Evolutionary conservation across 2,888 invertebrate species (phyloP), one percentile per base, ranked within the genome.

Genomic region (Oeneis ivallda): DNA sequence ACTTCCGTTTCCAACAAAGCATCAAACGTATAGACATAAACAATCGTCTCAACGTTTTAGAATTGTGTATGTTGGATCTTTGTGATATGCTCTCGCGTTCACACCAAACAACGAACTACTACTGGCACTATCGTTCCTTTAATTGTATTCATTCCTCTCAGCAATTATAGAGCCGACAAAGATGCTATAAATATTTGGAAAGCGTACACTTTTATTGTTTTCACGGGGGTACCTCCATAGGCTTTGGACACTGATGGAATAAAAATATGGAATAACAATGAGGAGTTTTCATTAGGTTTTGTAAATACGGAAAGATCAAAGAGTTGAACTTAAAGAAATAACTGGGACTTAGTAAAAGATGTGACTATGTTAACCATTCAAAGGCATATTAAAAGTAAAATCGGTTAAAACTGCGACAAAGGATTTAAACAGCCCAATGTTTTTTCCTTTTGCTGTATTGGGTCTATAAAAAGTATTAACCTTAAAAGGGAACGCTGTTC

Each of bases 171-270:
- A 41, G 53, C 67, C 64, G 67, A 67, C 67, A 67, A 68, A 70
- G 65, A 47, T 43, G 43, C 41, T 52, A 49, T 60, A 59, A 66
- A 61, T 59, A 59, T 61, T 26, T 65, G 54, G 66, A 66, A 53
- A 53, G 63, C 45, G 63, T 49, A 53, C 60, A 49, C 57, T 69
- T 67, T 67, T 63, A 69, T 69, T 69, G 67, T 69, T 69, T 65
- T 57, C 47, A 15, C 37, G 1, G 15, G 3, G 37, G 15, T 17
- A 3, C 37, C 2, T 53, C 19, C 19, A 49, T 52, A 37, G 10
- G 32, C 37, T 34, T 54, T 10, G 37, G 37, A 37, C 54, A 17
- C 10, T 11, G 37, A 7, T 50, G 49, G 52, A 52, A 52, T 52
- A 8, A 52, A 7, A 8, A 34, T 52, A 41, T 15, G 15, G 47